Percentiles rank a stretch among this genome's conserved stretches.
These are phyloP conservation scores for Agrotis ipsilon DNA, from an alignment of 2,888 invertebrate genomes.

Conservation along the genomic window DNA sequence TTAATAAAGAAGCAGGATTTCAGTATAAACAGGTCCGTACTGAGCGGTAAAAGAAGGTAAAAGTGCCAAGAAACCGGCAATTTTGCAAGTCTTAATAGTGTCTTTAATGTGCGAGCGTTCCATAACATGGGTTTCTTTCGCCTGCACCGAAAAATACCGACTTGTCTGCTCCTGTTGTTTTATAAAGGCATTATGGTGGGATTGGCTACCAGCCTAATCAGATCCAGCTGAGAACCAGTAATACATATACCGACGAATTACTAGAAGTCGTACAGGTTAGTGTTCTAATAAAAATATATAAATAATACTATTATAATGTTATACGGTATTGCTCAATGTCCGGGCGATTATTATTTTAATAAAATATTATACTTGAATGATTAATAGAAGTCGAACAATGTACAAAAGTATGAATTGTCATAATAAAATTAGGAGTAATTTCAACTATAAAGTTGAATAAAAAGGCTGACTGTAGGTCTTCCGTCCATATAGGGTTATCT, in stretches of 20 bases:
- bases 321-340: constrained; percentile 29
- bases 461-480: constrained; percentile 73
- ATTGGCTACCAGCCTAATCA: too few species aligned
- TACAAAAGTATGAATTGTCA: constrained; percentile 72
- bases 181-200: too few species aligned
- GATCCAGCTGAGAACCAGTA: too few species aligned
- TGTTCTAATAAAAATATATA: constrained; percentile 19
- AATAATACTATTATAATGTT: constrained; percentile 7
- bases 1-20: too few species aligned
- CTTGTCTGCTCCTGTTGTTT: too few species aligned
- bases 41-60: too few species aligned
- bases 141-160: too few species aligned
- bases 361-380: constrained; percentile 31
- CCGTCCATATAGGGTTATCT: constrained; percentile 63
- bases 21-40: too few species aligned
- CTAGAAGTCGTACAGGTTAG: constrained; percentile 9
- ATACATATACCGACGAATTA: constrained; percentile 5
- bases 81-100: too few species aligned
- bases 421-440: constrained; percentile 60
- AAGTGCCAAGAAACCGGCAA: too few species aligned
- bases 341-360: constrained; percentile 35
- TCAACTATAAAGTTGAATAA: constrained; percentile 54
- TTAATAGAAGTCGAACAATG: constrained; percentile 64
- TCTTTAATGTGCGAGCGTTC: too few species aligned
- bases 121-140: too few species aligned